Percentiles rank a stretch among this genome's conserved stretches.
phyloP scores from a whole-genome alignment of 2,888 invertebrate genomes.

The Polylopha cassiicola region DNA sequence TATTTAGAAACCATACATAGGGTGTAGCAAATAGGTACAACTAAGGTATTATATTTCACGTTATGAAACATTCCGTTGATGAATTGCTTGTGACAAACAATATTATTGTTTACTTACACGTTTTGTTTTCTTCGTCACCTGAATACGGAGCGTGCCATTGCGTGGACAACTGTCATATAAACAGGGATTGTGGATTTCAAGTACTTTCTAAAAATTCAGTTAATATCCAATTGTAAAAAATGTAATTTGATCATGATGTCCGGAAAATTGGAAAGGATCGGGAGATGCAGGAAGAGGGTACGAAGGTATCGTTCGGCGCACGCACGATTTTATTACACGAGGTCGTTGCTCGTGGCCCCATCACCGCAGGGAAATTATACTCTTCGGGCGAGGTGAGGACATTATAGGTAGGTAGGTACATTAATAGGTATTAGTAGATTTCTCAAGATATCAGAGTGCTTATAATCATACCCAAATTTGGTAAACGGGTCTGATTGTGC shows the following conservation, averaged over 20 bases:
- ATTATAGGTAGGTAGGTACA: too few relatives aligned
- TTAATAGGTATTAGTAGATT: too few relatives aligned
- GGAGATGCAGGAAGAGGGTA: constrained; percentile 54
- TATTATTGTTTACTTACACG: constrained; percentile 61
- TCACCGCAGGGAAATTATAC: constrained; percentile 35
- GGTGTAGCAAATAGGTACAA: too few relatives aligned
- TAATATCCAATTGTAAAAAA: constrained; percentile 14
- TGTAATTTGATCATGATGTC: constrained; percentile 54
- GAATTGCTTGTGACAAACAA: constrained; percentile 40
- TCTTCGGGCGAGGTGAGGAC: constrained; percentile 42
- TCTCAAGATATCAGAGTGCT: too few relatives aligned
- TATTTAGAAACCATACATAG: too few relatives aligned
- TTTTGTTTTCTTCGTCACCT: constrained; percentile 59
- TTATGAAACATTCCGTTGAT: constrained; percentile 42
- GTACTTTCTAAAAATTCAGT: background rate
- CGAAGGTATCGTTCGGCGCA: constrained; percentile 47
- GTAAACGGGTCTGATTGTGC: too few relatives aligned
- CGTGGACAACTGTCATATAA: constrained; percentile 41
- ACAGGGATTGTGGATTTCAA: background rate
- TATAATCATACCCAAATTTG: too few relatives aligned
- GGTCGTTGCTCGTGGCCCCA: constrained; percentile 47
- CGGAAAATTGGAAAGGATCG: constrained; percentile 46
- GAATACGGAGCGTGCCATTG: constrained; percentile 41
- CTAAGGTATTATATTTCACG: constrained; percentile 10
- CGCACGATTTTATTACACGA: constrained; percentile 57